A percentile compares a stretch with the other conserved stretches of the same genome.
Conservation (phyloP, 2,888 invertebrate species). For the Nezara viridula region DNA sequence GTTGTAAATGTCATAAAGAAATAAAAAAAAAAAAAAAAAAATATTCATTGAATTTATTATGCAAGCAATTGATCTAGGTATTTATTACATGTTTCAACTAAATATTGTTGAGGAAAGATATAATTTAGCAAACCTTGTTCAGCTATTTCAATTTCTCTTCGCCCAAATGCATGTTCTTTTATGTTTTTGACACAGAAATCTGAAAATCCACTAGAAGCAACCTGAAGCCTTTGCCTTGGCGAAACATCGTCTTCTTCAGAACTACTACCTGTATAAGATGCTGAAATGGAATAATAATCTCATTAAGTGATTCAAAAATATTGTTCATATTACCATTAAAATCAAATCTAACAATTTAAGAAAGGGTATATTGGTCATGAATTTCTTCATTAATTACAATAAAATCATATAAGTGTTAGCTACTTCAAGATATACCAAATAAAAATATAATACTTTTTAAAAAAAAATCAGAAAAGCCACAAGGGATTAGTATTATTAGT, state of each 20-base stretch:
- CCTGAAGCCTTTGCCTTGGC: conserved; percentile 91
- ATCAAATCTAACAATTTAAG: neutral
- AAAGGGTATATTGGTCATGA: neutral
- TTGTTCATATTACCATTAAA: neutral
- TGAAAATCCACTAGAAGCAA: conserved; percentile 83
- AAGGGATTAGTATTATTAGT: no score
- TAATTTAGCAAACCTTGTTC: conserved; percentile 79
- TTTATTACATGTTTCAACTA: neutral
- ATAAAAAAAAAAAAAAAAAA: no score
- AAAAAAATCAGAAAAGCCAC: neutral
- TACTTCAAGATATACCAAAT: neutral
- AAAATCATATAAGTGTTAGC: neutral
- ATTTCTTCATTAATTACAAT: neutral
- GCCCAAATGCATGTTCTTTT: conserved; percentile 92
- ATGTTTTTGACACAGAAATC: conserved; percentile 97
- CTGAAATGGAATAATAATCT: conserved; percentile 67
- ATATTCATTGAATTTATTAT: no score
- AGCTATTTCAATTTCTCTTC: conserved; percentile 97
- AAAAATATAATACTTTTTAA: neutral
- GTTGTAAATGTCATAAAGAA: no score
- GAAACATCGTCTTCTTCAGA: conserved; percentile 95
- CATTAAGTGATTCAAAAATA: neutral
- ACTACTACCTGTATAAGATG: conserved; percentile 84
- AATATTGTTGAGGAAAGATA: neutral
- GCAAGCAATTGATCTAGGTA: no score